These are phyloP conservation scores for Lasioglossum baleicum DNA, from an alignment of 1,140 invertebrate species.

Conservation along the genomic window DNA sequence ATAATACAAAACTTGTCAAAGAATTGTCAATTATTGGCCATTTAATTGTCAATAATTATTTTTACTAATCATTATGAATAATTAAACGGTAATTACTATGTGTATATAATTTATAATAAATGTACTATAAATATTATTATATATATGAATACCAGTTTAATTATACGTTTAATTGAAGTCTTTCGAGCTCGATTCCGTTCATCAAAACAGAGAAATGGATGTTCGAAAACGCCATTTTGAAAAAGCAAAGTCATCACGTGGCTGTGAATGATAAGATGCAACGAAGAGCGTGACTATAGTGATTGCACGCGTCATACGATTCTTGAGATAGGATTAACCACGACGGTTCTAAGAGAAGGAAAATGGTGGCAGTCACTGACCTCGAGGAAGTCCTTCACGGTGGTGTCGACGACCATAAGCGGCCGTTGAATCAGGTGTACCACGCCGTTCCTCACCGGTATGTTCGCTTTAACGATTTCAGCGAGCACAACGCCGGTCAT, in stretches of 20 bases:
- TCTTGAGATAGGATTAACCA: conserved; percentile 4
- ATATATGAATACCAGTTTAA: too few relatives aligned
- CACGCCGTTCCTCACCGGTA: conserved; percentile 94
- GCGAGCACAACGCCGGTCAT: conserved; percentile 89
- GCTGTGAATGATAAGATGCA: neutral
- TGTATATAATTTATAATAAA: too few relatives aligned
- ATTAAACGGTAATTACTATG: too few relatives aligned
- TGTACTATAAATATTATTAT: too few relatives aligned
- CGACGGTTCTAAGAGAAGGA: neutral
- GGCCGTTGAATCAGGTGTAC: conserved; percentile 94
- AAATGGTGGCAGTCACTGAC: conserved; percentile 80
- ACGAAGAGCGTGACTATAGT: conserved; percentile 1
- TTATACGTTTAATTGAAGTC: neutral
- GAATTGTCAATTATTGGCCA: too few relatives aligned
- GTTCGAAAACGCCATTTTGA: neutral
- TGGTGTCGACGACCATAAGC: conserved; percentile 93
- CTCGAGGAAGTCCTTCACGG: conserved; percentile 91
- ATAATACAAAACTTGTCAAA: too few relatives aligned
- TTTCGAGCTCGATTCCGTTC: conserved; percentile 24
- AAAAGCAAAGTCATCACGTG: neutral
- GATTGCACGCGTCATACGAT: conserved; percentile 14
- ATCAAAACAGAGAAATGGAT: neutral
- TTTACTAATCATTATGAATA: too few relatives aligned
- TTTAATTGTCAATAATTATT: too few relatives aligned
- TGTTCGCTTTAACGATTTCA: conserved; percentile 93